These are phyloP conservation scores for Sminthurides aquaticus DNA, from an alignment of 2,888 invertebrate species.

Conservation along the genomic window DNA sequence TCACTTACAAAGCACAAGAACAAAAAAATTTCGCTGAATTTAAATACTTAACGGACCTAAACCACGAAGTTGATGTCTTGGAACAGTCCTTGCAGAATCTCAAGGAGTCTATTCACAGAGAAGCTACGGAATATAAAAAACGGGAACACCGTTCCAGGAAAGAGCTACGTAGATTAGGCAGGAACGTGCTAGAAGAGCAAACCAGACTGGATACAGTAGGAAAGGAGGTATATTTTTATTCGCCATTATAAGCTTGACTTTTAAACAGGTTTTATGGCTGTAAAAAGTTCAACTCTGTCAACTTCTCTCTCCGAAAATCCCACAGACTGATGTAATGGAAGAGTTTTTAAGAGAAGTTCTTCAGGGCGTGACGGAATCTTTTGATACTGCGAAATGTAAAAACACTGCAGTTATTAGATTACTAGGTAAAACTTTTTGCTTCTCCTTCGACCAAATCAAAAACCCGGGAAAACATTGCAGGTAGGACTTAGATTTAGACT, in stretches of 20 bases:
- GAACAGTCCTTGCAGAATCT: slow-evolving; percentile 9
- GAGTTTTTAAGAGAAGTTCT: background rate
- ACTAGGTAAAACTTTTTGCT: slow-evolving; percentile 9
- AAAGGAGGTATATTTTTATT: no score
- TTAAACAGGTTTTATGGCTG: no score
- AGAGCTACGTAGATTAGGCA: no score
- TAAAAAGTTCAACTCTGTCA: no score
- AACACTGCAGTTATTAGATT: slow-evolving; percentile 15
- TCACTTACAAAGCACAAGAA: slow-evolving; percentile 14
- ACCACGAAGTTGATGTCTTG: slow-evolving; percentile 21
- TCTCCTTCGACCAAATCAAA: background rate
- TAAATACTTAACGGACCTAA: slow-evolving; percentile 18
- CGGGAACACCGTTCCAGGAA: no score
- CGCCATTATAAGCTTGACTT: no score
- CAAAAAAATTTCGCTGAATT: slow-evolving; percentile 22
- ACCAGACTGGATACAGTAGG: no score
- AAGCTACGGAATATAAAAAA: no score
- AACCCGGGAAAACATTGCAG: background rate
- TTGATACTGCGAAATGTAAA: slow-evolving; percentile 16
- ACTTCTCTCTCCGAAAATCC: no score
- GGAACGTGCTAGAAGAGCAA: no score
- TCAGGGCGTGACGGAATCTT: slow-evolving; percentile 8
- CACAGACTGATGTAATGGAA: background rate
- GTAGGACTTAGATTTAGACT: no score
- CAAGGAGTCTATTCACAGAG: slow-evolving; percentile 15